Percentiles rank a stretch among this genome's conserved stretches.
Evolutionary conservation across 2,113 vertebrate genomes (phyloP).

Genomic region (Eptesicus fuscus): DNA sequence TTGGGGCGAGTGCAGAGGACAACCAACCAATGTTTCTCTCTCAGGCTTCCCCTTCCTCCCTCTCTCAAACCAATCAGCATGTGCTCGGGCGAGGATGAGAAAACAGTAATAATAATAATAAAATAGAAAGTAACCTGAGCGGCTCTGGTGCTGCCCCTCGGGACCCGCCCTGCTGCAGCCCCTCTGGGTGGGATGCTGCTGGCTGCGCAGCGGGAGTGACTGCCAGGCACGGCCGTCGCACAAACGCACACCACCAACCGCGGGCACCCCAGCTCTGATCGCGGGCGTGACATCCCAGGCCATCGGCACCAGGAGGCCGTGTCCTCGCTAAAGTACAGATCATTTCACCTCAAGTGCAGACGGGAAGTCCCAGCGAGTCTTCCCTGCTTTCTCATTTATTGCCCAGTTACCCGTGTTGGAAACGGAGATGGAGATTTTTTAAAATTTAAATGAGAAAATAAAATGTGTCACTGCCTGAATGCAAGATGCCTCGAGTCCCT

Average conservation of each 20-base stretch:
- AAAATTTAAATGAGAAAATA: conserved; percentile 34
- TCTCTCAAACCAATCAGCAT: no score
- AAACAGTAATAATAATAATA: no score
- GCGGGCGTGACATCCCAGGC: neutral
- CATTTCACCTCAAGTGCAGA: conserved; percentile 18
- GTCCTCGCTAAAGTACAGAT: neutral
- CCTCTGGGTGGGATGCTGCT: neutral
- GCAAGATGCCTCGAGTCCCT: neutral
- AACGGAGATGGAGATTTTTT: neutral
- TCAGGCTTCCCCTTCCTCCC: no score
- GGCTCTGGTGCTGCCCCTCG: neutral
- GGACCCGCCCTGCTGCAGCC: neutral
- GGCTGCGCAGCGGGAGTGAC: neutral
- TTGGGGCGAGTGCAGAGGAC: no score
- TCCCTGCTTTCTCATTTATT: neutral
- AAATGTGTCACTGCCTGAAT: neutral
- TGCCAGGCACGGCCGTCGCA: neutral
- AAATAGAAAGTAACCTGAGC: neutral
- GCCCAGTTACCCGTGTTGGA: neutral
- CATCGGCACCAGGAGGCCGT: neutral
- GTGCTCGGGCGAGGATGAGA: no score
- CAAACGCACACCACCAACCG: neutral
- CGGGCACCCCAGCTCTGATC: neutral
- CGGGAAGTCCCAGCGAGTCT: neutral
- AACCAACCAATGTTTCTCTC: no score